phyloP scores from a whole-genome alignment of 2,113 vertebrate species.

The Seriola aureovittata region DNA sequence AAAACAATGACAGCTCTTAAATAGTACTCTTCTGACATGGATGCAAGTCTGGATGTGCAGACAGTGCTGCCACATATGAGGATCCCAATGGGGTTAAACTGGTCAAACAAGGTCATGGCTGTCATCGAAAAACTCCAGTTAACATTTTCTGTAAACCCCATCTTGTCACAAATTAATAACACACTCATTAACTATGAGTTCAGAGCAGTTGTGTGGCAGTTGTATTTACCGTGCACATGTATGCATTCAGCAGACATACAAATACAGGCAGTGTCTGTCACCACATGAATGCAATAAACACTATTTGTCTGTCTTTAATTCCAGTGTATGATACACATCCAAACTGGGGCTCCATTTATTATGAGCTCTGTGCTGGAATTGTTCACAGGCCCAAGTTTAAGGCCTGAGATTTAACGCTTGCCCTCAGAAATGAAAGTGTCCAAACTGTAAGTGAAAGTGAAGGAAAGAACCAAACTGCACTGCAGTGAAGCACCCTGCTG shows the following conservation, averaged over 20 bases:
- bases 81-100: not conserved
- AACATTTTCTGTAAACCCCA: slow-evolving; percentile 23
- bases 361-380: slow-evolving; percentile 26
- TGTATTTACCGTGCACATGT: slow-evolving; percentile 4
- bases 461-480: slow-evolving; percentile 16
- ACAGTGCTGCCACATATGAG: slow-evolving; percentile 15
- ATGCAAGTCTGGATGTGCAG: slow-evolving; percentile 18
- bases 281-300: slow-evolving; percentile 56
- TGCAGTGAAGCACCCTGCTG: slow-evolving; percentile 5
- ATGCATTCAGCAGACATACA: slow-evolving; percentile 8
- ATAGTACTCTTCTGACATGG: slow-evolving; percentile 3
- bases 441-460: not conserved
- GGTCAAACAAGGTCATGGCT: slow-evolving; percentile 11
- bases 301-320: slow-evolving; percentile 15
- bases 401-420: slow-evolving; percentile 24
- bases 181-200: slow-evolving; percentile 23
- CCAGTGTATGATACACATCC: slow-evolving; percentile 7
- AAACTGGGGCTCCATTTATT: slow-evolving; percentile 6
- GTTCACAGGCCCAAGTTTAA: slow-evolving; percentile 19
- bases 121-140: slow-evolving; percentile 24
- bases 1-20: slow-evolving; percentile 14
- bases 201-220: slow-evolving; percentile 12
- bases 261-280: slow-evolving; percentile 6
- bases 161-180: slow-evolving; percentile 42
- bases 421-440: slow-evolving; percentile 31